Evolutionary conservation across 2,113 vertebrate species (phyloP), one percentile per base, ranked within the genome.

Genomic region (Struthidea cinerea): DNA sequence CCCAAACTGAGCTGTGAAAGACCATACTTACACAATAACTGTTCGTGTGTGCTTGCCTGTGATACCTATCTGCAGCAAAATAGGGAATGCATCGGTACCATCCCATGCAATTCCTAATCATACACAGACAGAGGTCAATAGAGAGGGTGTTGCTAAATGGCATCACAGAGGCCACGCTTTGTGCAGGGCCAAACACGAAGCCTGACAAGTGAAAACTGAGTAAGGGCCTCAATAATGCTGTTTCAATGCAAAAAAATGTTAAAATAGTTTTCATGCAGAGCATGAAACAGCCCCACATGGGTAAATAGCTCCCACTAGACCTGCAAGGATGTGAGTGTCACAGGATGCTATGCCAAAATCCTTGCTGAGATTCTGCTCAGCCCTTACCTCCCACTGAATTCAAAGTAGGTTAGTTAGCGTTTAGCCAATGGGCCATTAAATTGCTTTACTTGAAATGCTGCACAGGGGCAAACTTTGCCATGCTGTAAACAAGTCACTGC

Each of bases 11-110:
- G 59, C 42, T n/a, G 1, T 0, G 1, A 13, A 21, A 71, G 35
- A 23, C 23, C 23, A 4, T 68, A 87, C 53, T 94, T 82, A 92
- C 17, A 23, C 42, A 10, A 44, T 64, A 70, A 82, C 87, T 56
- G n/a, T 94, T 94, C 37, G 95, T 79, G 33, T 98, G 98, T 19
- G 96, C 98, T 57, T 76, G 60, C 98, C 97, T 98, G 42, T 95
- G 91, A 63, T 90, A 94, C 57, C 70, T 85, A 78, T 80, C 98
- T 98, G 35, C 64, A 83, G 56, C 17, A 75, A 90, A 93, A 84
- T 6, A 74, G 68, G 76, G 39, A 89, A 46, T n/a, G 71, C 8
- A 46, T 27, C 32, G 80, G 30, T 65, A 37, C 24, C 33, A 39
- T 23, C 61, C 35, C 47, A 7, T 33, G 9, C 4, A 3, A 20